Evolutionary conservation across 2,888 invertebrate genomes (phyloP), one percentile per base, ranked within the genome.

Genomic region (Chymomyza amoena): DNA sequence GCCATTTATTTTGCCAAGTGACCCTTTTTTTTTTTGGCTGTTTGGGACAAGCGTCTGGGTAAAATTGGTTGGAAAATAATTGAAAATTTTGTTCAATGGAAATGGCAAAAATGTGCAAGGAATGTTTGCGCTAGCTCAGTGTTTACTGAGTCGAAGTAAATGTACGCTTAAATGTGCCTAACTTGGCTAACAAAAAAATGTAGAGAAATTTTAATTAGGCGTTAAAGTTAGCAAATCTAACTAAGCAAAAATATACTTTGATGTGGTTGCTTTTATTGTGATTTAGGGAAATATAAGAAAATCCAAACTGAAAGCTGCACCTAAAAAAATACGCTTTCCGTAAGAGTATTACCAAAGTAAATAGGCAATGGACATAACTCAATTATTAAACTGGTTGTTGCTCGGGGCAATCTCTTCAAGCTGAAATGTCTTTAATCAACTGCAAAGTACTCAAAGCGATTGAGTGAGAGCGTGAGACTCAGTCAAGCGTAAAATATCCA

Each of bases 21-120:
- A 18, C 25, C 16, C 54, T 54, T 20, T 54, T 20, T 54, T 54
- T 66, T 68, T 72, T 59, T 62, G 2, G 39, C 39, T 45, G 10
- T 61, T 36, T 16, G 13, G 16, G 18, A 62, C 60, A 51, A 39
- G 69, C 70, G 65, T 45, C 39, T 68, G 73, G 60, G 60, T 52
- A 56, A 73, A 82, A 82, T 73, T 70, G 76, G 57, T 64, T 68
- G 71, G 68, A 72, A 75, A 75, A 78, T 87, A 87, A 87, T 87
- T 81, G 80, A 80, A 84, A 78, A 76, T 75, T 45, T 78, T 81
- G 72, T 78, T 87, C 80, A 51, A 73, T 72, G 75, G 63, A 76
- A 81, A 67, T 80, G 20, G 9, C 39, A 45, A 45, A 13, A 45
- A 45, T 45, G 39, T 45, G 13, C 36, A 36, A 36, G 39, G 10